These are phyloP conservation scores for Tragopan temminckii DNA, from an alignment of 2,797 vertebrate species.

Conservation along the genomic window DNA sequence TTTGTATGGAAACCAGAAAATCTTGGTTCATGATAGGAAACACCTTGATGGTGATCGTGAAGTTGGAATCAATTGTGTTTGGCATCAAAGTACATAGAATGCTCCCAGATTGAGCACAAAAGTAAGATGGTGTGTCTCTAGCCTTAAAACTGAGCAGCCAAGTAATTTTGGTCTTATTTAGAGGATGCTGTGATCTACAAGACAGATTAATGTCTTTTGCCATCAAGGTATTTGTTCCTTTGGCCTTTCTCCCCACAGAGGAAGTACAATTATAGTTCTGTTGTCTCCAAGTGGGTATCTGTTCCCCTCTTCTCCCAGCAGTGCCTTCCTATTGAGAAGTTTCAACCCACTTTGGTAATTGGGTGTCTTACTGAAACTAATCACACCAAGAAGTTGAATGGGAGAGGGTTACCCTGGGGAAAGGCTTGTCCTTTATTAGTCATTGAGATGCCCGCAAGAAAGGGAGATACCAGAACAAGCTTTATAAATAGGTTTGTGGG, in stretches of 20 bases:
- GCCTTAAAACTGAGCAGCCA: background rate
- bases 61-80: background rate
- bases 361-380: background rate
- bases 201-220: background rate
- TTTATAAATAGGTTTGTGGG: background rate
- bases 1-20: background rate
- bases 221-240: background rate
- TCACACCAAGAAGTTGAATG: rapidly evolving
- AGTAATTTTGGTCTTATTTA: background rate
- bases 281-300: background rate
- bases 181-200: background rate
- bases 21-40: background rate
- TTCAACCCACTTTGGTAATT: background rate
- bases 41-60: background rate
- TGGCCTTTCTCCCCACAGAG: background rate
- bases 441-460: background rate
- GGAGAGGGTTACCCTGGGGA: background rate
- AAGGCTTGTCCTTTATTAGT: background rate
- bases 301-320: background rate
- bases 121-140: background rate
- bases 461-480: background rate
- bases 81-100: background rate
- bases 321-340: background rate
- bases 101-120: background rate
- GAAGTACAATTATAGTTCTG: background rate